phyloP scores from a whole-genome alignment of 1,140 invertebrate genomes.

The Drosophila trapezifrons region DNA sequence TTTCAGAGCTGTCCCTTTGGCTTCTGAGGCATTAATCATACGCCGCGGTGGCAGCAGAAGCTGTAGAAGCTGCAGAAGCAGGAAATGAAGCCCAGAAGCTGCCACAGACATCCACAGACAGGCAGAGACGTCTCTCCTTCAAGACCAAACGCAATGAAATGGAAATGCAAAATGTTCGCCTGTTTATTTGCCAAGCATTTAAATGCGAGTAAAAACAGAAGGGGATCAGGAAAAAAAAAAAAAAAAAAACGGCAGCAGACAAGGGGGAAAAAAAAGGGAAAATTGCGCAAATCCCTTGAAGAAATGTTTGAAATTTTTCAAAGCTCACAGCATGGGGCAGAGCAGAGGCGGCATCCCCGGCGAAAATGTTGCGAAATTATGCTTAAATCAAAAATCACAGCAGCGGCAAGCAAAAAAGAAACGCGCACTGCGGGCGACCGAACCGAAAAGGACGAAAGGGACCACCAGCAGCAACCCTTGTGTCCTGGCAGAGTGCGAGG shows the following conservation, averaged over 20 bases:
- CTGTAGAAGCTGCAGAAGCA: slow-evolving; percentile 12
- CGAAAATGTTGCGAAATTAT: slow-evolving; percentile 73
- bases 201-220: slow-evolving; percentile 61
- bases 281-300: slow-evolving; percentile 79
- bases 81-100: slow-evolving; percentile 57
- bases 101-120: slow-evolving; percentile 3
- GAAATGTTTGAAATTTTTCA: slow-evolving; percentile 81
- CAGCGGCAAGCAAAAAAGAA: slow-evolving; percentile 39
- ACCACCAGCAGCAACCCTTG: slow-evolving; percentile 47
- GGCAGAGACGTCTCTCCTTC: slow-evolving; percentile 12
- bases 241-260: slow-evolving; percentile 14
- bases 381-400: slow-evolving; percentile 82
- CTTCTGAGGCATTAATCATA: slow-evolving; percentile 69
- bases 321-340: slow-evolving; percentile 45
- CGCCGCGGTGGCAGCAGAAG: slow-evolving; percentile 64
- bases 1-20: slow-evolving; percentile 29
- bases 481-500: slow-evolving; percentile 3
- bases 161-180: slow-evolving; percentile 63
- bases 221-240: neutral
- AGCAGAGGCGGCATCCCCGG: slow-evolving; percentile 21
- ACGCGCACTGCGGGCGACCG: slow-evolving; percentile 52
- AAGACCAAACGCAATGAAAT: slow-evolving; percentile 65
- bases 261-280: slow-evolving; percentile 55
- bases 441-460: slow-evolving; percentile 18
- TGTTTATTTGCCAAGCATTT: slow-evolving; percentile 81